Base-by-base conservation (phyloP, 2,113 vertebrate genomes). In the Lanius collurio region DNA sequence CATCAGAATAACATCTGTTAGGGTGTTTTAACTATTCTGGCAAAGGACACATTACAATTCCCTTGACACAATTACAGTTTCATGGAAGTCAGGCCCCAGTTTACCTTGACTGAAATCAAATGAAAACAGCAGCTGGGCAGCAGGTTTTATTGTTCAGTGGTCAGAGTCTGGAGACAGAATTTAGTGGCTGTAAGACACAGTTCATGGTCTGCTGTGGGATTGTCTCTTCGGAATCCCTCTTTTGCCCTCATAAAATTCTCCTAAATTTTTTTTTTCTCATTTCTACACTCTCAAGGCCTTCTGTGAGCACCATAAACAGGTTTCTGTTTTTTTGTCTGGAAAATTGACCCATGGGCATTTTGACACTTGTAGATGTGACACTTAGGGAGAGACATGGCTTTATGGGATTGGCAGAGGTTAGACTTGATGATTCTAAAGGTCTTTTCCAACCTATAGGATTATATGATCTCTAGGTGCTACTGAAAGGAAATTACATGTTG, bases 1-100 rank as follows among this genome's bases (percentile, higher is more conserved):
- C 93, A 87, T 93, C 87, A 75, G 82, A 81, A 83, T 52, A 90
- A 24, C 73, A 80, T 75, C 60, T 94, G 21, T 78, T 86, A 89
- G 18, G 28, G 22, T 64, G 52, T 86, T 90, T 90, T 81, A 83
- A 83, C 26, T 83, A 24, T 65, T 35, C 73, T 96, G 93, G 76
- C 83, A 92, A 75, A 74, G 26, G 76, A 71, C 42, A 53, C 2
- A 2, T 69, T 79, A 31, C 50, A 71, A 88, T 87, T 94, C n/a
- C 52, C 26, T 28, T 75, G 56, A 85, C 24, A 85, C 78, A 79
- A 92, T 60, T 67, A 49, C 23, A 64, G 56, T 64, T 90, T 21
- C 5, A 4, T 71, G 73, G 64, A 95, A 95, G 81, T 71, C 47
- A 73, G 27, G 10, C 21, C 21, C 14, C 27, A 68, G 17, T 65